Evolutionary conservation across 2,113 vertebrate species (phyloP).

Genomic region (Pristiophorus japonicus): DNA sequence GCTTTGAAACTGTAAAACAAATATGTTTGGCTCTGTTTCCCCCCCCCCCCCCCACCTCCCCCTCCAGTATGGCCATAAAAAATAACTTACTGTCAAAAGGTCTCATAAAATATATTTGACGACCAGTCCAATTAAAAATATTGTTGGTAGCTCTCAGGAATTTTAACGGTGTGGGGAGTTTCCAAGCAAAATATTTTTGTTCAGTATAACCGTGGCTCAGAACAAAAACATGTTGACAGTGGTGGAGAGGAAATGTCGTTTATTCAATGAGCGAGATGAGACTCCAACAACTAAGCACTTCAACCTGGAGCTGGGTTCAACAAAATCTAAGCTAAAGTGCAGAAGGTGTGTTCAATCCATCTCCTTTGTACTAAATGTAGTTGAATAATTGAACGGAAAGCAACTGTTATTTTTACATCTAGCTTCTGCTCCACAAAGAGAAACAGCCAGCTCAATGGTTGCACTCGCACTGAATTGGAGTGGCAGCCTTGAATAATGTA

Average conservation of each 20-base stretch:
- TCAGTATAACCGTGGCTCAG: not conserved
- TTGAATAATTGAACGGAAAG: not conserved
- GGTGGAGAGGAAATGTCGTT: conserved; percentile 12
- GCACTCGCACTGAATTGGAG: not conserved
- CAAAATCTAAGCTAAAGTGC: not conserved
- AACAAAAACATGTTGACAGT: conserved; percentile 28
- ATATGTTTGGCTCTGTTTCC: not conserved
- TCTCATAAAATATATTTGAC: not conserved
- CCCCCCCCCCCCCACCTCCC: too few species aligned
- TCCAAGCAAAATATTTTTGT: conserved; percentile 35
- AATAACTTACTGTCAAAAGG: not conserved
- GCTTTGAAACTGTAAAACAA: not conserved
- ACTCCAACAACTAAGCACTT: not conserved
- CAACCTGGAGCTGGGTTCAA: not conserved
- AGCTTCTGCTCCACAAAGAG: not conserved
- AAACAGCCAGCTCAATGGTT: not conserved
- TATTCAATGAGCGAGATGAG: not conserved
- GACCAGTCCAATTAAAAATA: conserved; percentile 4
- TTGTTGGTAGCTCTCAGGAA: conserved; percentile 9
- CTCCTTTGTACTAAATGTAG: not conserved
- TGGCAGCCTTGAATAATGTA: not conserved
- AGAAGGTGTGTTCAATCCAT: not conserved
- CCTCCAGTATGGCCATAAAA: not conserved
- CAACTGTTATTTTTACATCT: not conserved
- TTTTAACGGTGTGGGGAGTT: conserved; percentile 2